These are phyloP conservation scores for Pagetopsis macropterus DNA, from an alignment of 2,797 vertebrate genomes.

Conservation along the genomic window DNA sequence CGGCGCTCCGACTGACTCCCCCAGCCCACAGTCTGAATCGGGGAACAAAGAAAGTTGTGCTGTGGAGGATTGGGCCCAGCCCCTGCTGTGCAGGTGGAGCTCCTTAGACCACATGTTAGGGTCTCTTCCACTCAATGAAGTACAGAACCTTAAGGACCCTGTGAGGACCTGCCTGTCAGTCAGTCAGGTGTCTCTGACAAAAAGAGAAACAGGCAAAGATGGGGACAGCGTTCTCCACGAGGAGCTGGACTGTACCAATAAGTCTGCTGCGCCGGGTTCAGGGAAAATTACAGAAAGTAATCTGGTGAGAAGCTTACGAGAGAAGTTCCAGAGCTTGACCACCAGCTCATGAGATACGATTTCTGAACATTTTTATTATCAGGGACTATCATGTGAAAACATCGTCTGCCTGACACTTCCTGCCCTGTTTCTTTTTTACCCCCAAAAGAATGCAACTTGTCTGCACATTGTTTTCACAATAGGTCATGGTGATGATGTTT, in stretches of 20 bases:
- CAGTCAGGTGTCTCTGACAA: constrained; percentile 69
- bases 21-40: constrained; percentile 10
- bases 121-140: constrained; percentile 65
- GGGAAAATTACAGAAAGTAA: constrained; percentile 74
- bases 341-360: constrained; percentile 63
- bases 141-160: constrained; percentile 68
- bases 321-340: constrained; percentile 92
- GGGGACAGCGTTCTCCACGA: constrained; percentile 37
- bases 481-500: constrained; percentile 19
- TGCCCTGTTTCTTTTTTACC: background rate
- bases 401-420: background rate
- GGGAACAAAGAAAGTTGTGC: constrained; percentile 6
- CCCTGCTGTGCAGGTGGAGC: constrained; percentile 74
- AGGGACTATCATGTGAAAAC: constrained; percentile 32
- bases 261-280: constrained; percentile 31
- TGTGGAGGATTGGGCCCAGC: constrained; percentile 58
- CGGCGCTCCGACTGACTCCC: constrained; percentile 41
- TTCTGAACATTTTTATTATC: constrained; percentile 33
- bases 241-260: constrained; percentile 39
- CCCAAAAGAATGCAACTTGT: constrained; percentile 33
- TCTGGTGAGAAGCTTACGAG: constrained; percentile 90
- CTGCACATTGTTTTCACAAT: constrained; percentile 26
- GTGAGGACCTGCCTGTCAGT: constrained; percentile 64
- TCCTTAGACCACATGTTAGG: constrained; percentile 67
- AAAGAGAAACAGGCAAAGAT: constrained; percentile 32